Evolutionary conservation across 2,113 vertebrate genomes (phyloP), one percentile per base, ranked within the genome.

Genomic region (Eulacestoma nigropectus): DNA sequence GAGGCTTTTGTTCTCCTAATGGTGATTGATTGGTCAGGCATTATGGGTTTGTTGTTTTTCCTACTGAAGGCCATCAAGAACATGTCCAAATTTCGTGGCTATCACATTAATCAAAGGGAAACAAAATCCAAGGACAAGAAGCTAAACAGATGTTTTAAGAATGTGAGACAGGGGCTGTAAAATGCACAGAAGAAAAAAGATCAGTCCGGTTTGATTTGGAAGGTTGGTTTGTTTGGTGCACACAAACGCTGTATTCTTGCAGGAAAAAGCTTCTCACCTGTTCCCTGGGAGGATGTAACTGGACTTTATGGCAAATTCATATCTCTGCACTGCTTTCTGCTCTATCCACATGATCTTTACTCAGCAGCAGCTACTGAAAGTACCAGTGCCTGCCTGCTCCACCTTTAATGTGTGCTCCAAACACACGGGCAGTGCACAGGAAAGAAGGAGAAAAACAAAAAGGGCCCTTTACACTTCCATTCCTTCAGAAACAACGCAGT

Each of bases 51-150:
- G 96, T 95, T 96, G 88, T 95, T 96, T 92, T 96, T 93, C 96
- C 93, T 97, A 94, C 97, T 95, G 94, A 97, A 96, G 90, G 63
- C 98, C 98, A 98, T 98, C 98, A 97, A 98, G 97, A 98, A 97
- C 98, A 98, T 95, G 97, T 97, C 97, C 97, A 96, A 97, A 98
- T 98, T 98, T 98, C 32, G 91, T 97, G 98, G 97, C 96, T 98
- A 98, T 98, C 98, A 88, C 92, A 91, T 97, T 98, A 98, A 98
- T 98, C 97, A 98, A 98, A 98, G 98, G 96, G 97, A 98, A 98
- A 98, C 98, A 98, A 98, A 98, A 85, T 93, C 96, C 96, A 94
- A 78, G 86, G 92, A 88, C 92, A 94, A 91, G 88, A 96, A 95
- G 92, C 95, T 95, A 92, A 97, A 87, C 95, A 96, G 95, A 96